Percentiles rank a stretch among this genome's conserved stretches.
These are phyloP conservation scores for Pogonocichla stellata DNA, from an alignment of 2,113 vertebrate species.

Conservation along the genomic window DNA sequence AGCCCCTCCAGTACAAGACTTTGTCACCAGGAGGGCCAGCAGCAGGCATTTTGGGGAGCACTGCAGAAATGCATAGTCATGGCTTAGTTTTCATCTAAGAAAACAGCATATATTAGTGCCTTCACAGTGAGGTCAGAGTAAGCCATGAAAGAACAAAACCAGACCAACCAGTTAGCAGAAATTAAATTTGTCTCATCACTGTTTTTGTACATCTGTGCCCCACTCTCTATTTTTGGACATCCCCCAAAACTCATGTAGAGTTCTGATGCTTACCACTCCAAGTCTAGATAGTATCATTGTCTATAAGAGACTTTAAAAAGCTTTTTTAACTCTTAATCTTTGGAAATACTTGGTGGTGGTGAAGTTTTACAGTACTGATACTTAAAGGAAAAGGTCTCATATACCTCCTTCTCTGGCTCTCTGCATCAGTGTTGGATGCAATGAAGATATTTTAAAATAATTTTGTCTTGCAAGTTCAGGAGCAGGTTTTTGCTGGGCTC, in stretches of 20 bases:
- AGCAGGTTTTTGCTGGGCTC: neutral
- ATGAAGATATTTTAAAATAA: neutral
- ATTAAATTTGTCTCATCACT: neutral
- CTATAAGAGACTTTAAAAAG: neutral
- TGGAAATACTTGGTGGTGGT: neutral
- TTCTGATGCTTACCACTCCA: neutral
- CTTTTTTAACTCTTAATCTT: neutral
- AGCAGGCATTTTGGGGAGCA: neutral
- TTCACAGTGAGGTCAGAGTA: neutral
- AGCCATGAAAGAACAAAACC: neutral
- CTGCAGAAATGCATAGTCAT: neutral
- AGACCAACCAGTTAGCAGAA: neutral
- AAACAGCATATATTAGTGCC: rapidly evolving
- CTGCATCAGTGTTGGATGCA: neutral
- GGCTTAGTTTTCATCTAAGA: neutral
- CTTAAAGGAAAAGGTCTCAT: neutral
- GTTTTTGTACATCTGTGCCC: neutral
- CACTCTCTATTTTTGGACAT: neutral
- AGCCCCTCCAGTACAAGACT: neutral
- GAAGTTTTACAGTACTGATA: neutral
- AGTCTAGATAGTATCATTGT: neutral
- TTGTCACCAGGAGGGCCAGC: neutral
- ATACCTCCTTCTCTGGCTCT: neutral
- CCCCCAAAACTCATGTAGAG: neutral
- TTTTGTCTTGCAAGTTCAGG: neutral